phyloP scores from a whole-genome alignment of 2,113 vertebrate species.

The Ariopsis seemanni region DNA sequence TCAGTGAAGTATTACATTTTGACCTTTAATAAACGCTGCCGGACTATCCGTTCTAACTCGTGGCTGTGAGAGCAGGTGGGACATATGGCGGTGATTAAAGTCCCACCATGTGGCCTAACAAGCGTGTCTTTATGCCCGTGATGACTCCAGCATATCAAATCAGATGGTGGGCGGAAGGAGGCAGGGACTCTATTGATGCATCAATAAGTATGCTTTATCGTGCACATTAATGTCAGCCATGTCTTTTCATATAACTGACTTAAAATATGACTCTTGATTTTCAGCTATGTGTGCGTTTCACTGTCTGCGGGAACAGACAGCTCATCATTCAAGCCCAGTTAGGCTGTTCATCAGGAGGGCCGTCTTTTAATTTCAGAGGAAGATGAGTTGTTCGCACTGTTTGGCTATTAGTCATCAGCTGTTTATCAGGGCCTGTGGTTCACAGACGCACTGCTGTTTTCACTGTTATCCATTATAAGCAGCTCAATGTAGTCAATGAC shows the following conservation, averaged over 20 bases:
- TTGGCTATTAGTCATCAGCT: conserved; percentile 48
- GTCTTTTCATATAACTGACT: conserved; percentile 33
- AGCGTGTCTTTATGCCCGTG: conserved; percentile 23
- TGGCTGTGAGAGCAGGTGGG: conserved; percentile 43
- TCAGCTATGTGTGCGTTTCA: conserved; percentile 41
- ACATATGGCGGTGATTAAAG: conserved; percentile 54
- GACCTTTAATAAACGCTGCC: conserved; percentile 62
- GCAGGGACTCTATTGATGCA: conserved; percentile 8
- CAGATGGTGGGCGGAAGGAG: conserved; percentile 1
- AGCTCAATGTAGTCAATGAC: conserved; percentile 44
- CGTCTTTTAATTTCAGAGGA: conserved; percentile 48
- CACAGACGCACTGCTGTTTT: conserved; percentile 44
- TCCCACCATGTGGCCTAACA: conserved; percentile 32
- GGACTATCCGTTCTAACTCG: conserved; percentile 47
- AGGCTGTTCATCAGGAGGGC: conserved; percentile 41
- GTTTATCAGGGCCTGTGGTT: conserved; percentile 47
- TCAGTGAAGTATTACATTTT: conserved; percentile 60
- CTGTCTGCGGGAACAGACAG: conserved; percentile 5
- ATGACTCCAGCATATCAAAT: conserved; percentile 26
- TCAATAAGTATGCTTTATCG: conserved; percentile 51
- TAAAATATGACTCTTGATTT: conserved; percentile 53
- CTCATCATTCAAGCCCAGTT: conserved; percentile 47
- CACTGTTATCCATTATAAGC: conserved; percentile 44
- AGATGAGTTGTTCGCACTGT: conserved; percentile 20
- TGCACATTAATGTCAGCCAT: conserved; percentile 42